Evolutionary conservation across 2,888 invertebrate genomes (phyloP).

Genomic region (Tupiocoris notatus): DNA sequence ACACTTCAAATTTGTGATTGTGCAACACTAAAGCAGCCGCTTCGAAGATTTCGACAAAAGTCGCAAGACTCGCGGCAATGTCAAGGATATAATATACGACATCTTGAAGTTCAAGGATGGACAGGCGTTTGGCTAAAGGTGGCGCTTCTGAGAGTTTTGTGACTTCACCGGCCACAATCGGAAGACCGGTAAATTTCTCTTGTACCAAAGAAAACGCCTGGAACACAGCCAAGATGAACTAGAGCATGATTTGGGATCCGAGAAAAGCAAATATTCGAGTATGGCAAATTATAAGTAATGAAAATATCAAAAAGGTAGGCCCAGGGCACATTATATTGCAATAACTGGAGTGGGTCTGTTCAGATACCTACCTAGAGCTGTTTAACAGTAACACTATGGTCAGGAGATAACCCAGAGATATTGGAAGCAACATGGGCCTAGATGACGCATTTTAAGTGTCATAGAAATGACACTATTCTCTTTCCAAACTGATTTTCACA

Average conservation of each 20-base stretch:
- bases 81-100: conserved; percentile 61
- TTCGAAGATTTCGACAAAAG: conserved; percentile 68
- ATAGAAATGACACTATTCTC: too few species aligned
- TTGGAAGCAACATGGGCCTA: too few species aligned
- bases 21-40: conserved; percentile 59
- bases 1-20: conserved; percentile 59
- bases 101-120: conserved; percentile 39
- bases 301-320: too few species aligned
- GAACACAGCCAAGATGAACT: background rate
- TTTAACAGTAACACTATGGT: too few species aligned
- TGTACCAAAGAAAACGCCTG: conserved; percentile 30
- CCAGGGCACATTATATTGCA: too few species aligned
- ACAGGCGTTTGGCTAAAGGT: background rate
- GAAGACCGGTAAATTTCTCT: conserved; percentile 25
- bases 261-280: too few species aligned
- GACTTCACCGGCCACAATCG: conserved; percentile 9
- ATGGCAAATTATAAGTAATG: too few species aligned
- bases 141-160: conserved; percentile 27
- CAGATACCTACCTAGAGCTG: too few species aligned
- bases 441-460: too few species aligned
- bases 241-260: too few species aligned
- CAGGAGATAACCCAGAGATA: too few species aligned
- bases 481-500: background rate
- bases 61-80: conserved; percentile 65
- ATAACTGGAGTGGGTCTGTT: too few species aligned